These are phyloP conservation scores for Orius laevigatus DNA, from an alignment of 1,140 invertebrate genomes.

Conservation along the genomic window DNA sequence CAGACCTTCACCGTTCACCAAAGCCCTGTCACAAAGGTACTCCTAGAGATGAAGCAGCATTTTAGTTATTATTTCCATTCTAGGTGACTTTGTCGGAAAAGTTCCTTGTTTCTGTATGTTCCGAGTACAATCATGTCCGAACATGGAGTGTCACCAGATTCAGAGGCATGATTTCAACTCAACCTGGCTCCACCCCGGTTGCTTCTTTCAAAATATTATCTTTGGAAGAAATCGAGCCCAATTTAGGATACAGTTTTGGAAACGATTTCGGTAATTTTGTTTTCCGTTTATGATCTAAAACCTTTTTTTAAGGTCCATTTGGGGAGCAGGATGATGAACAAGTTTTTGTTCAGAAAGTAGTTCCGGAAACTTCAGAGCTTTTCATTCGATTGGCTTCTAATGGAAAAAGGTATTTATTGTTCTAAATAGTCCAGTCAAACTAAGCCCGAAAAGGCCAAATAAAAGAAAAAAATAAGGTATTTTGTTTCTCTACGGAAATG, in stretches of 20 bases:
- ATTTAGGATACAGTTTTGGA: conserved; percentile 51
- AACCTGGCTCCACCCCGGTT: conserved; percentile 89
- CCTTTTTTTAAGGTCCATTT: conserved; percentile 58
- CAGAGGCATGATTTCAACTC: conserved; percentile 87
- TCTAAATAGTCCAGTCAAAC: neutral
- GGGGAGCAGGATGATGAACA: conserved; percentile 96
- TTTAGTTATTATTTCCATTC: conserved; percentile 19
- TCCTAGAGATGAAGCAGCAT: neutral
- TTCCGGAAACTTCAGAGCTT: conserved; percentile 87
- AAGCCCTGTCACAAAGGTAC: conserved; percentile 82
- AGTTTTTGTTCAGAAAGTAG: conserved; percentile 94
- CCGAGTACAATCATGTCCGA: conserved; percentile 93
- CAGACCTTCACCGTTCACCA: conserved; percentile 97
- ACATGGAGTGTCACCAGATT: conserved; percentile 94
- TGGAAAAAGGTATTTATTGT: conserved; percentile 55
- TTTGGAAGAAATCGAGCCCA: conserved; percentile 69
- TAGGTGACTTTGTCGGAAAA: conserved; percentile 90
- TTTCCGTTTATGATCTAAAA: too few relatives aligned
- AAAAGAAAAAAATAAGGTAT: too few relatives aligned
- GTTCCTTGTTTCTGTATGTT: conserved; percentile 92
- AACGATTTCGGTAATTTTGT: conserved; percentile 57
- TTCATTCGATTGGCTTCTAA: conserved; percentile 89
- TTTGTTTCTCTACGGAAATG: too few relatives aligned
- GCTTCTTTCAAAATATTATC: conserved; percentile 91
- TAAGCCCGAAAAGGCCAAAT: too few relatives aligned